A percentile compares a stretch with the other conserved stretches of the same genome.
Evolutionary conservation across 2,888 invertebrate genomes (phyloP).

Genomic region (Tuberolachnus salignus): DNA sequence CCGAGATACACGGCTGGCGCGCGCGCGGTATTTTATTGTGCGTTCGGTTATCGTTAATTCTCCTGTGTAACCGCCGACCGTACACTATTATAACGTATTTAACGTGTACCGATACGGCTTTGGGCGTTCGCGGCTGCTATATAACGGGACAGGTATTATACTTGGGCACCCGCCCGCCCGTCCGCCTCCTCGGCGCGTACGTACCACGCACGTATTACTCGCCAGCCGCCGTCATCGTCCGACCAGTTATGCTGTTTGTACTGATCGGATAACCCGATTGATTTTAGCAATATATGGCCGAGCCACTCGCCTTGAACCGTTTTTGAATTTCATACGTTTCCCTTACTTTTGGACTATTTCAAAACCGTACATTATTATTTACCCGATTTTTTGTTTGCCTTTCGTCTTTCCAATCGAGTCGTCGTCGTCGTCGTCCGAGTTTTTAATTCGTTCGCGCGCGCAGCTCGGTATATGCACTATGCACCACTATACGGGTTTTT

Average conservation of each 20-base stretch:
- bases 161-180: not conserved
- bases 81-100: too few species aligned
- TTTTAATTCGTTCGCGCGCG: not conserved
- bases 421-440: too few species aligned
- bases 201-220: not conserved
- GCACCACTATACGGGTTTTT: too few species aligned
- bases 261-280: conserved; percentile 44
- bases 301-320: conserved; percentile 52
- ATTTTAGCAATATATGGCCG: conserved; percentile 28
- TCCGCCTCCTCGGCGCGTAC: not conserved
- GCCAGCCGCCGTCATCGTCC: not conserved
- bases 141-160: conserved; percentile 35
- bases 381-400: not conserved
- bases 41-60: too few species aligned
- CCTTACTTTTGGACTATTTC: conserved; percentile 47
- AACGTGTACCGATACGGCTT: conserved; percentile 14
- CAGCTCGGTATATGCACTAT: too few species aligned
- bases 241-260: conserved; percentile 38
- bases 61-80: too few species aligned
- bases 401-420: not conserved
- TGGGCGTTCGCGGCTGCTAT: conserved; percentile 36
- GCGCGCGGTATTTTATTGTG: too few species aligned
- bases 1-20: too few species aligned
- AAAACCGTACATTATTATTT: not conserved
- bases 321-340: conserved; percentile 43